Percentiles rank a stretch among this genome's conserved stretches.
Conservation (phyloP, 2,888 invertebrate genomes). For the Ecliptopera silaceata region DNA sequence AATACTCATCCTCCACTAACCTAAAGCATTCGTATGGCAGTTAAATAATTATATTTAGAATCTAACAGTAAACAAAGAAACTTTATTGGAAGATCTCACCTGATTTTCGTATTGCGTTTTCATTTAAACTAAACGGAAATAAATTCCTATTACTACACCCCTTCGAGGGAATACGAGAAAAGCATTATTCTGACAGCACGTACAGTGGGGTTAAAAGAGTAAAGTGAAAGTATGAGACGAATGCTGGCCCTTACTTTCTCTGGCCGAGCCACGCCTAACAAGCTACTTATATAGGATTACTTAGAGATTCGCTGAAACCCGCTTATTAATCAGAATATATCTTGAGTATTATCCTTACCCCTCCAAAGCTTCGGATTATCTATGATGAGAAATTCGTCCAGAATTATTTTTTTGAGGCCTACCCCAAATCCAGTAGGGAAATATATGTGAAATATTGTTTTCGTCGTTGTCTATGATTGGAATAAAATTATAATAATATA, state of each 20-base stretch:
- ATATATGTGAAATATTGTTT: too few species aligned
- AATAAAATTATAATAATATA: not conserved
- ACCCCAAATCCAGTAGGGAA: too few species aligned
- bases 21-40: not conserved
- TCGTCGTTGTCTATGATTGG: too few species aligned
- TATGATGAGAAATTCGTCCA: too few species aligned
- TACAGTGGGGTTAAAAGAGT: constrained; percentile 56
- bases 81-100: not conserved
- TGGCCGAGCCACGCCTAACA: constrained; percentile 49
- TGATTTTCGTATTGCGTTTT: not conserved
- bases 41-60: too few species aligned
- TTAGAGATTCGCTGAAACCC: constrained; percentile 3
- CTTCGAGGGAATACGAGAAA: constrained; percentile 26
- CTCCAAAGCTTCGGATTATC: not conserved
- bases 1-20: not conserved
- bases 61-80: too few species aligned
- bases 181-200: constrained; percentile 33
- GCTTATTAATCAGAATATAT: constrained; percentile 16
- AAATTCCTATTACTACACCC: constrained; percentile 23
- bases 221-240: constrained; percentile 63
- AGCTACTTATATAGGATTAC: constrained; percentile 21
- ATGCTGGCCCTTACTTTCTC: constrained; percentile 74
- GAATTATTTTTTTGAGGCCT: too few species aligned
- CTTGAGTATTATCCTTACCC: not conserved
- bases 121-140: constrained; percentile 20